Conservation (phyloP, 2,113 vertebrate species). For the Tautogolabrus adspersus region DNA sequence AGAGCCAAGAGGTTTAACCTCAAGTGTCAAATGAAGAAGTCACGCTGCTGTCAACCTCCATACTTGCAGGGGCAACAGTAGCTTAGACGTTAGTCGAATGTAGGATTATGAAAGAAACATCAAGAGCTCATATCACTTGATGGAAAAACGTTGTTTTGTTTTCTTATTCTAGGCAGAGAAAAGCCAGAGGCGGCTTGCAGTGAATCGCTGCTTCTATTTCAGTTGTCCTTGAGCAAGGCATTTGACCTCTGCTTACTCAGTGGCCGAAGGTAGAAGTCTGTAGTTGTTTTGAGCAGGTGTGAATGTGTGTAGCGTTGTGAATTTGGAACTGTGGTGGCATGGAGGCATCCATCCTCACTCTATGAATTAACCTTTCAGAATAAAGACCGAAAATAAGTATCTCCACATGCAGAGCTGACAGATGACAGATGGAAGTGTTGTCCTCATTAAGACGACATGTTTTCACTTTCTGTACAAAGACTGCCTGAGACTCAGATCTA, state of each 20-base stretch:
- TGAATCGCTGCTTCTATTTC: not conserved
- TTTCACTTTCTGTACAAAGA: conserved; percentile 3
- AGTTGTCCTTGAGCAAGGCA: conserved; percentile 32
- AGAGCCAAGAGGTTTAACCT: conserved; percentile 8
- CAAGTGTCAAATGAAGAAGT: conserved; percentile 18
- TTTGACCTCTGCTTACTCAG: conserved; percentile 30
- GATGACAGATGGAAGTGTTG: not conserved
- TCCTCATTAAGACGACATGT: not conserved
- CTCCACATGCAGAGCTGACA: not conserved
- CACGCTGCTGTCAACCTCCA: not conserved
- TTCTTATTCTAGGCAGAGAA: not conserved
- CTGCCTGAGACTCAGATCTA: not conserved
- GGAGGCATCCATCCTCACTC: conserved; percentile 1
- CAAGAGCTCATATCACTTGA: not conserved
- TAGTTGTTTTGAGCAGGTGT: conserved; percentile 21
- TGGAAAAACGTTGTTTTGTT: not conserved
- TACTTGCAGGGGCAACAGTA: not conserved
- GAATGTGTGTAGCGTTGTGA: not conserved
- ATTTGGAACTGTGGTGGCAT: not conserved
- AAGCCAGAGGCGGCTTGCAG: not conserved
- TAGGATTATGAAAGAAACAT: conserved; percentile 10
- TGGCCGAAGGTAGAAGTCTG: not conserved
- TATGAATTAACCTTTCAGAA: not conserved
- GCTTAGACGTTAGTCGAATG: not conserved
- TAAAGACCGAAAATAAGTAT: not conserved